A percentile compares a stretch with the other conserved stretches of the same genome.
phyloP scores from a whole-genome alignment of 2,888 invertebrate species.

The Amphipyra tragopoginis region DNA sequence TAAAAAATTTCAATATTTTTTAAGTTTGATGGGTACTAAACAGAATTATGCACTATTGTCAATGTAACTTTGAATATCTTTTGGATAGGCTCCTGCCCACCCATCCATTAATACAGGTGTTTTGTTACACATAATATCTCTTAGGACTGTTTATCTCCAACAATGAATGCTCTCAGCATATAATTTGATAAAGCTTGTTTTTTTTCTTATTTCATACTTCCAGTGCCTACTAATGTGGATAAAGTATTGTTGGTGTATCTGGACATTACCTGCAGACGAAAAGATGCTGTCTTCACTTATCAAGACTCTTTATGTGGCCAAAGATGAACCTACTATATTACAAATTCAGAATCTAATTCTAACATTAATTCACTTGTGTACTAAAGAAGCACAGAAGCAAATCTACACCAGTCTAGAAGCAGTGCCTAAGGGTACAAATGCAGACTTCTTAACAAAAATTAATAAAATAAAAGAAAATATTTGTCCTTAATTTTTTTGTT shows the following conservation, averaged over 20 bases:
- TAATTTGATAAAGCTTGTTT: neutral
- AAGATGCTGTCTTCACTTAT: conserved; percentile 75
- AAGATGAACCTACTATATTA: conserved; percentile 62
- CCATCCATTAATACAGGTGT: no score
- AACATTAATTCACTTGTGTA: conserved; percentile 72
- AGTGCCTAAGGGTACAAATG: conserved; percentile 55
- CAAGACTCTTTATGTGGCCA: conserved; percentile 75
- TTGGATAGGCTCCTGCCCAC: no score
- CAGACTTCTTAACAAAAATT: conserved; percentile 67
- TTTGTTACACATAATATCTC: no score
- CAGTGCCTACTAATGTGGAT: conserved; percentile 82
- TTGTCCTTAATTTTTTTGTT: conserved; percentile 29
- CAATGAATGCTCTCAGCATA: no score
- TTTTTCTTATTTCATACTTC: neutral
- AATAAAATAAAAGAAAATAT: conserved; percentile 67
- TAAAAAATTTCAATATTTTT: no score
- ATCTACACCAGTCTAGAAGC: conserved; percentile 66
- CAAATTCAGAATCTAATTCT: conserved; percentile 71
- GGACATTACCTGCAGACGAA: conserved; percentile 72
- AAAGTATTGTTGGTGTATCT: conserved; percentile 80
- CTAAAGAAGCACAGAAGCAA: conserved; percentile 67
- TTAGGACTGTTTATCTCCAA: no score
- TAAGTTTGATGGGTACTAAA: no score
- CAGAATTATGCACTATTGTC: no score
- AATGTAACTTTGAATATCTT: no score